Conservation (phyloP, 2,888 invertebrate species). For the Lepidochrysops patricia region DNA sequence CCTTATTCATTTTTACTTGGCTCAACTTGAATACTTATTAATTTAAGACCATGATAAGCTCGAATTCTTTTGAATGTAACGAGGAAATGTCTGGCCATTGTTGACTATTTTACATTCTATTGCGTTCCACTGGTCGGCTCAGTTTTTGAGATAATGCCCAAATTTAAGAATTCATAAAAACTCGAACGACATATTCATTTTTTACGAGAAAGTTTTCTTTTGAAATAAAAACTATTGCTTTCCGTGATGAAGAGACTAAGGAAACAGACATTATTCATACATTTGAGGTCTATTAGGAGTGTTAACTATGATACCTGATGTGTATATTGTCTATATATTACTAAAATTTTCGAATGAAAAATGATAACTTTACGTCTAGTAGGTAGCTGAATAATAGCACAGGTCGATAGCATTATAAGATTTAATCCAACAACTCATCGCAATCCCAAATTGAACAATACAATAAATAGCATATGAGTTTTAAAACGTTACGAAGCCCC, state of each 20-base stretch:
- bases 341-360: too few relatives aligned
- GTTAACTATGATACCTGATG: too few relatives aligned
- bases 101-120: conserved; percentile 67
- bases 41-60: conserved; percentile 73
- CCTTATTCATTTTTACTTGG: conserved; percentile 75
- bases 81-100: conserved; percentile 67
- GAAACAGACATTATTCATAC: too few relatives aligned
- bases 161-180: conserved; percentile 12
- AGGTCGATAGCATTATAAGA: neutral
- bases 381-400: too few relatives aligned
- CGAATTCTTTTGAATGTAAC: conserved; percentile 68
- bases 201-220: neutral
- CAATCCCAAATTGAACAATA: neutral
- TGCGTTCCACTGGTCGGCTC: conserved; percentile 27
- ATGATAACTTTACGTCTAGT: too few relatives aligned
- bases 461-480: neutral
- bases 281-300: neutral
- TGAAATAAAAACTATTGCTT: neutral
- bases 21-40: conserved; percentile 74
- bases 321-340: too few relatives aligned
- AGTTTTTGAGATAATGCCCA: neutral
- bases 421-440: neutral
- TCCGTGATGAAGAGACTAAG: neutral
- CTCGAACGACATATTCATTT: neutral
- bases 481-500: conserved; percentile 16